Evolutionary conservation across 2,888 invertebrate genomes (phyloP).

Genomic region (Ferrisia virgata): DNA sequence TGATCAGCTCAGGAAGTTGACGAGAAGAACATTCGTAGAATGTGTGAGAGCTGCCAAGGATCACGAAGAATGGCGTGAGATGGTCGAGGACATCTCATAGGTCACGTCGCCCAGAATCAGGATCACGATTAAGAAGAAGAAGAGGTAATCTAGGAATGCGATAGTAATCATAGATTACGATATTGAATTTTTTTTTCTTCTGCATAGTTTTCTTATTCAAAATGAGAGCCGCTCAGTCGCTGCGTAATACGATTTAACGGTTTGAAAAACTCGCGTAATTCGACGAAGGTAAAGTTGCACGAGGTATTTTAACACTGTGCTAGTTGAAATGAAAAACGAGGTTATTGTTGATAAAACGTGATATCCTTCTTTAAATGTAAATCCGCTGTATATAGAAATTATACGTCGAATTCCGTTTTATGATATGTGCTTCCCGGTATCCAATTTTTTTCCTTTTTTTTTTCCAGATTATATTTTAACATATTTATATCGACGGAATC

Average conservation of each 20-base stretch:
- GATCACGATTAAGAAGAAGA: too few species aligned
- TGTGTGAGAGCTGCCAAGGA: too few species aligned
- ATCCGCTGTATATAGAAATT: constrained; percentile 19
- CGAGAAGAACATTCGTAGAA: too few species aligned
- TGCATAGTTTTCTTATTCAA: too few species aligned
- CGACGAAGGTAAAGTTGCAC: neutral
- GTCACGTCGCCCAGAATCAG: too few species aligned
- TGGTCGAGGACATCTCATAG: too few species aligned
- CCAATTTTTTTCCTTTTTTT: neutral
- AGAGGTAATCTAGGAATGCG: too few species aligned
- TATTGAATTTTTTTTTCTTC: too few species aligned
- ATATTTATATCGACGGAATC: neutral
- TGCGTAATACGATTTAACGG: neutral
- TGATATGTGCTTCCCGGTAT: neutral
- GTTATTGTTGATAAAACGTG: constrained; percentile 16
- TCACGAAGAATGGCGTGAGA: too few species aligned
- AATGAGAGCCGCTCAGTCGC: neutral
- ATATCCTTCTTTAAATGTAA: constrained; percentile 15
- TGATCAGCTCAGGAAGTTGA: too few species aligned
- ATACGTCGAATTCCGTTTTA: neutral
- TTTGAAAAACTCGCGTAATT: neutral
- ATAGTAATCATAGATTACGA: too few species aligned
- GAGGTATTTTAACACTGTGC: neutral
- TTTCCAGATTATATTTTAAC: neutral
- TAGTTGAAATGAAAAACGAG: neutral